Base-by-base conservation (phyloP, 1,140 invertebrate species). In the Cyphomyrmex costatus region DNA sequence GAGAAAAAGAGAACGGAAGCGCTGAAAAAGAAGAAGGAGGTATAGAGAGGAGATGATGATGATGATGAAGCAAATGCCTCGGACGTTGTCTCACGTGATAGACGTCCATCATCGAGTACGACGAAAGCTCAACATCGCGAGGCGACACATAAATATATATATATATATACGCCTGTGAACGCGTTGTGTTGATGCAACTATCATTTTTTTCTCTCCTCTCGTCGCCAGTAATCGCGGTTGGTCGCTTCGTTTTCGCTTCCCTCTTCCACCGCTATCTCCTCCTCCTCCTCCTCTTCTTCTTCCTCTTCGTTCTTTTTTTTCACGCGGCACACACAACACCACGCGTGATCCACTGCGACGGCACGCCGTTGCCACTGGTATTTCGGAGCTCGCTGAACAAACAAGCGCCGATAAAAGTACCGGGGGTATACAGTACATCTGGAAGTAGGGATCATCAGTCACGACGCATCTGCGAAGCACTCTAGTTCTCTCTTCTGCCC, bases 391-490 rank as follows among this genome's bases (percentile, higher is more conserved):
- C 90, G 90, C 92, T 95, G 92, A 94, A 93, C 94, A 95, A 95
- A 95, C 94, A 95, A 94, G 90, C 91, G 89, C 85, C 92, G 94
- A 95, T 95, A 95, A 95, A 95, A 95, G 94, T 95, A 94, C 92
- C 91, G 92, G 87, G 90, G 89, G 91, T 91, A 73, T 89, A 91
- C 90, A 92, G 92, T 94, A 95, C 94, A 95, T 95, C 94, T 95
- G 94, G 94, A 95, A 95, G 94, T 93, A 92, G 92, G 93, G 93
- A 95, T 91, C 94, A 95, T 95, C 94, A 95, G 94, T 95, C 95
- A 94, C 93, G 92, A 86, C 93, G 92, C 95, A 95, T 95, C 94
- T 95, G 95, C 93, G 93, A 89, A 87, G 87, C 86, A 89, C 88
- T 86, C 80, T 85, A 86, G 86, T 88, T 88, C 92, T 87, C 89